These are phyloP conservation scores for Stylophora pistillata DNA, from an alignment of 64 coral and sea anemone species.

Conservation along the genomic window DNA sequence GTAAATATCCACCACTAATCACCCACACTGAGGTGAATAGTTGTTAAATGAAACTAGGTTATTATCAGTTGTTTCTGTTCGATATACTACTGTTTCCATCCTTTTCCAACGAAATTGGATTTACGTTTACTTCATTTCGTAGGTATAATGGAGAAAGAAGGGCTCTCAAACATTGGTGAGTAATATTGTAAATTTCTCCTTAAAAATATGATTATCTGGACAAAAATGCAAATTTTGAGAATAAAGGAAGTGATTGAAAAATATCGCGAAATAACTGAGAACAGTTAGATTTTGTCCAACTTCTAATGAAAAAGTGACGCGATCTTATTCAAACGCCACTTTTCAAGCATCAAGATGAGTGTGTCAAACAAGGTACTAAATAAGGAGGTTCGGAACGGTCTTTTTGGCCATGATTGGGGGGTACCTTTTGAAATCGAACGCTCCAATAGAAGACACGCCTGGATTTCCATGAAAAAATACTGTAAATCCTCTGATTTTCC, in stretches of 20 bases:
- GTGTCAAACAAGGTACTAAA: slow-evolving; percentile 3
- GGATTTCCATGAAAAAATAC: not conserved
- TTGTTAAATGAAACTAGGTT: not conserved
- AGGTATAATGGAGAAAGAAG: slow-evolving; percentile 38
- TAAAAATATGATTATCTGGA: not conserved
- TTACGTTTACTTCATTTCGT: slow-evolving; percentile 24
- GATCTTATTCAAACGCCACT: slow-evolving; percentile 31
- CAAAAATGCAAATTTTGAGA: slow-evolving; percentile 20
- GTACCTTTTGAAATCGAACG: slow-evolving; percentile 21
- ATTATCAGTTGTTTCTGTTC: slow-evolving; percentile 14
- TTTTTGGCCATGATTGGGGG: not conserved
- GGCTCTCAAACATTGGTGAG: slow-evolving; percentile 28
- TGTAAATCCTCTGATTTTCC: too few relatives aligned
- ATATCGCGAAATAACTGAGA: not conserved
- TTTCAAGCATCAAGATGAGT: slow-evolving; percentile 31
- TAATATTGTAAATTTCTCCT: slow-evolving; percentile 18
- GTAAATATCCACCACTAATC: not conserved
- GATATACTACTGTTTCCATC: slow-evolving; percentile 17
- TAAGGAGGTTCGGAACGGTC: not conserved
- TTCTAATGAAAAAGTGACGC: slow-evolving; percentile 21
- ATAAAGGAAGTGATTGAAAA: slow-evolving; percentile 19
- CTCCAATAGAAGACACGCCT: slow-evolving; percentile 10
- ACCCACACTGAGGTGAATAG: not conserved
- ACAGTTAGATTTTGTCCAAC: slow-evolving; percentile 22
- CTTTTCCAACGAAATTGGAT: slow-evolving; percentile 9